phyloP scores from a whole-genome alignment of 2,113 vertebrate species.

The Cyphomyrus plagiostoma region DNA sequence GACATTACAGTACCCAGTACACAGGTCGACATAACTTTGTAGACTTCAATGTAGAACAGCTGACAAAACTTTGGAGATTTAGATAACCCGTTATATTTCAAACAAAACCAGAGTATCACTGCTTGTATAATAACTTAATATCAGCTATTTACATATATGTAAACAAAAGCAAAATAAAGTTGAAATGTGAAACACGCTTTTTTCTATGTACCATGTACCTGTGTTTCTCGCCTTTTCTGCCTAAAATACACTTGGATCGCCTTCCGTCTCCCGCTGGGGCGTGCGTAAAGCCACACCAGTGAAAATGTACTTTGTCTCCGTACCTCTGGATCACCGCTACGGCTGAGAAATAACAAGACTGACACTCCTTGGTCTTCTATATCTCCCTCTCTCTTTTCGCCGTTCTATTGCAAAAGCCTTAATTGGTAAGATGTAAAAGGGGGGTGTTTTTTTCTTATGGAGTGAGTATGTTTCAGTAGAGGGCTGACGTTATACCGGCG shows the following conservation, averaged over 20 bases:
- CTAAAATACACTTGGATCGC: slow-evolving; percentile 26
- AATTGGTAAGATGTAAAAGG: slow-evolving; percentile 51
- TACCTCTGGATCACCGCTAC: slow-evolving; percentile 35
- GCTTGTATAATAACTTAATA: background rate
- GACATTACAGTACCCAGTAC: background rate
- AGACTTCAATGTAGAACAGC: slow-evolving; percentile 38
- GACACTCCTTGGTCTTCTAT: slow-evolving; percentile 47
- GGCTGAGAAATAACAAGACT: slow-evolving; percentile 47
- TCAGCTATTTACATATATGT: background rate
- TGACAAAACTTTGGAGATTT: background rate
- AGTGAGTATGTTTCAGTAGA: slow-evolving; percentile 12
- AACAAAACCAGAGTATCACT: background rate
- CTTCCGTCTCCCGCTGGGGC: background rate
- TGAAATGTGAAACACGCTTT: background rate
- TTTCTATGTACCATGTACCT: background rate
- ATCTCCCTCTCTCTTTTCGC: slow-evolving; percentile 32
- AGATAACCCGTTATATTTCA: background rate
- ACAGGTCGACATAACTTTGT: slow-evolving; percentile 24
- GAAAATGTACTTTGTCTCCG: slow-evolving; percentile 7
- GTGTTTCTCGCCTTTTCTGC: slow-evolving; percentile 36
- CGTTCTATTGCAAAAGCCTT: slow-evolving; percentile 43
- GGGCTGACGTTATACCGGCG: slow-evolving; percentile 57
- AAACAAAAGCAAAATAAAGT: background rate
- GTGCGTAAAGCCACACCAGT: background rate
- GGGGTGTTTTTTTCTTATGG: background rate